Percentiles rank a stretch among this genome's conserved stretches.
Conservation (phyloP, 2,113 vertebrate species). For the Bufo bufo region DNA sequence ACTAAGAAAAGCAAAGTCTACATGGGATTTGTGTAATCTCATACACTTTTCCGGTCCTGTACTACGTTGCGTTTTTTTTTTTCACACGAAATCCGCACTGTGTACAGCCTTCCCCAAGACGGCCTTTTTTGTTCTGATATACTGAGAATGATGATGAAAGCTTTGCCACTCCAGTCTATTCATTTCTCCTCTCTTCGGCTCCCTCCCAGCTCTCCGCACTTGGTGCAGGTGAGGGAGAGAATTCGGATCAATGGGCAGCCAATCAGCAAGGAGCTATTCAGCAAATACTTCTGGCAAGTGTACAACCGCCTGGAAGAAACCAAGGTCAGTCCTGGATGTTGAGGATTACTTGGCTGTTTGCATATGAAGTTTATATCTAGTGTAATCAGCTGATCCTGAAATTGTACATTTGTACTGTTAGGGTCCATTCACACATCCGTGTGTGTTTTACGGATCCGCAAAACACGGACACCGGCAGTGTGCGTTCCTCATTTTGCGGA, state of each 20-base stretch:
- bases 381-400: not conserved
- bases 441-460: too few species aligned
- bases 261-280: constrained; percentile 89
- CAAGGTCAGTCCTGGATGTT: constrained; percentile 72
- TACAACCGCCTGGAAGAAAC: constrained; percentile 86
- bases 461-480: too few species aligned
- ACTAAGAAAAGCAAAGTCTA: too few species aligned
- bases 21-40: too few species aligned
- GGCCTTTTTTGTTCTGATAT: not conserved
- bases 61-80: too few species aligned
- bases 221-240: constrained; percentile 93
- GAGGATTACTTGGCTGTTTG: not conserved
- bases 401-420: too few species aligned
- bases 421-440: too few species aligned
- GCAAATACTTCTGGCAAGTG: constrained; percentile 93
- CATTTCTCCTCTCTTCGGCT: not conserved
- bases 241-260: constrained; percentile 92
- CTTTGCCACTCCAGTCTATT: not conserved
- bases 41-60: too few species aligned
- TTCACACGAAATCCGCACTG: too few species aligned
- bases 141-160: not conserved
- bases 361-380: not conserved
- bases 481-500: too few species aligned
- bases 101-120: too few species aligned
- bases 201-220: constrained; percentile 86